Percentiles rank a stretch among this genome's conserved stretches.
Conservation (phyloP, 2,888 invertebrate species). For the Tuberolachnus salignus region DNA sequence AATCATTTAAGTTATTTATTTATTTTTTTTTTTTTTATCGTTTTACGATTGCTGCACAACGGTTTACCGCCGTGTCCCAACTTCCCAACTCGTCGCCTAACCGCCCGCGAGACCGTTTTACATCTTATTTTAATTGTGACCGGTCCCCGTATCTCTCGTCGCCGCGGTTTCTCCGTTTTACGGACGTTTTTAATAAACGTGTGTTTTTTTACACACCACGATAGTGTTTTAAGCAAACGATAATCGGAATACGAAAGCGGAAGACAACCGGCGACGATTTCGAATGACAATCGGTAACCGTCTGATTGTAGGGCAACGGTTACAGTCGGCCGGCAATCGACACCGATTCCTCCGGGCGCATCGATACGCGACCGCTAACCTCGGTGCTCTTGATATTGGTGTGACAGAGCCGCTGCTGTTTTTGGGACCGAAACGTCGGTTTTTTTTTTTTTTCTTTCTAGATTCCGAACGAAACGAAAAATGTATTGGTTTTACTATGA, state of each 20-base stretch:
- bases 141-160: too few species aligned
- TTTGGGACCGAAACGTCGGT: constrained; percentile 17
- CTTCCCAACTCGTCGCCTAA: too few species aligned
- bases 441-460: constrained; percentile 13
- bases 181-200: not conserved
- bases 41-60: too few species aligned
- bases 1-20: too few species aligned
- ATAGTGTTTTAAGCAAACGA: too few species aligned
- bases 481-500: too few species aligned
- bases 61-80: too few species aligned
- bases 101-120: too few species aligned
- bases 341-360: constrained; percentile 32
- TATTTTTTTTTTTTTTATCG: too few species aligned
- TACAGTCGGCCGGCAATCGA: constrained; percentile 44
- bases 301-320: constrained; percentile 52
- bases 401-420: not conserved
- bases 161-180: constrained; percentile 9
- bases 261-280: constrained; percentile 27
- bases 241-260: constrained; percentile 43
- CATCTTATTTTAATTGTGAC: too few species aligned
- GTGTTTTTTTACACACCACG: too few species aligned
- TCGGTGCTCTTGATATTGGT: constrained; percentile 5
- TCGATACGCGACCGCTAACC: not conserved
- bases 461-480: too few species aligned
- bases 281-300: constrained; percentile 39